phyloP scores from a whole-genome alignment of 2,888 invertebrate genomes.

The Lepidochrysops patricia region DNA sequence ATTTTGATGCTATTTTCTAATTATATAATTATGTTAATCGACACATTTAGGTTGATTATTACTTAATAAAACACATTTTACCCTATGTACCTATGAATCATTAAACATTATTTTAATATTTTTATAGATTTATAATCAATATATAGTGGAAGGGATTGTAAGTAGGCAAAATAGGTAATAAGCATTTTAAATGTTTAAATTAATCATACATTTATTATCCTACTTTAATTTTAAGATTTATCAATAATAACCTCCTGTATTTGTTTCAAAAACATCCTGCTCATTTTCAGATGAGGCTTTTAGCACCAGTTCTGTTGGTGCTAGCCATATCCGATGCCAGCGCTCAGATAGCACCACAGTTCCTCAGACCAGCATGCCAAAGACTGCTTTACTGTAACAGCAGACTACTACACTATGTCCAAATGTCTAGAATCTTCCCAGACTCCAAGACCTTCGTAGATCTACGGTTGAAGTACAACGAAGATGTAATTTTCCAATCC shows the following conservation, averaged over 20 bases:
- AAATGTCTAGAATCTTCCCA: conserved; percentile 77
- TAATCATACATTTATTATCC: not conserved
- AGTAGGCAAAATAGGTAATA: too few species aligned
- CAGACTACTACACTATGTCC: conserved; percentile 80
- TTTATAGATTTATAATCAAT: too few species aligned
- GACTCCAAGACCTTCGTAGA: conserved; percentile 93
- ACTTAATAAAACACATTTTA: not conserved
- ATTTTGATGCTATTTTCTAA: not conserved
- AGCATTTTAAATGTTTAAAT: too few species aligned
- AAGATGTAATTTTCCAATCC: conserved; percentile 69
- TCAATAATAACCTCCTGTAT: not conserved
- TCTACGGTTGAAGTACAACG: conserved; percentile 77
- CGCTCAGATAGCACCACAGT: conserved; percentile 33
- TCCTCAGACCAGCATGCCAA: conserved; percentile 43
- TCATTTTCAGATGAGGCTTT: conserved; percentile 13
- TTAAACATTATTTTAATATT: not conserved
- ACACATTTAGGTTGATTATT: not conserved
- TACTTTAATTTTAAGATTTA: not conserved
- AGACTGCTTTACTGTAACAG: conserved; percentile 85
- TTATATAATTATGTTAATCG: not conserved
- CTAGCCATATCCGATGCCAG: not conserved
- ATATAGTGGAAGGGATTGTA: too few species aligned
- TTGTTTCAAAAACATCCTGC: not conserved
- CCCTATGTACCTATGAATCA: not conserved
- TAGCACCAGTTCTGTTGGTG: not conserved